A percentile compares a stretch with the other conserved stretches of the same genome.
Evolutionary conservation across 2,888 invertebrate species (phyloP).

Genomic region (Syrphus vitripennis): DNA sequence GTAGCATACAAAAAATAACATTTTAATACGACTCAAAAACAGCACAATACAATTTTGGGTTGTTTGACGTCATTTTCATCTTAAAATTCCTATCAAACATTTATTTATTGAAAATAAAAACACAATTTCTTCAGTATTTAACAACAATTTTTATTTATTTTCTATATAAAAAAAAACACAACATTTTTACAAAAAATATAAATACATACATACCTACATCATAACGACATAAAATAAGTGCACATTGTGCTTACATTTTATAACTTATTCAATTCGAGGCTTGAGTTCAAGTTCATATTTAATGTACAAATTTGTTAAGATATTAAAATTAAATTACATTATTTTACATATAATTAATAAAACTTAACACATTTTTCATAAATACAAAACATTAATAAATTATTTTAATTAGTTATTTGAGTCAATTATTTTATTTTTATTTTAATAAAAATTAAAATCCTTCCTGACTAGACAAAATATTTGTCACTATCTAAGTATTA

Average conservation of each 20-base stretch:
- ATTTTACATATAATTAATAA: neutral
- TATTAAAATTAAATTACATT: neutral
- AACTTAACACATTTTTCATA: constrained; percentile 57
- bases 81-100: no score
- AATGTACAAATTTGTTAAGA: constrained; percentile 30
- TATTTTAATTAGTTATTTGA: constrained; percentile 25
- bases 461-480: constrained; percentile 65
- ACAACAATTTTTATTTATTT: constrained; percentile 14
- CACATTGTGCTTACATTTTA: neutral
- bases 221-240: neutral
- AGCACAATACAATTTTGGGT: no score
- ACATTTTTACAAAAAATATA: constrained; percentile 14
- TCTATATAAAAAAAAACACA: neutral
- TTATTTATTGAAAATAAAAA: no score
- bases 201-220: neutral
- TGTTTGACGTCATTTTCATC: no score
- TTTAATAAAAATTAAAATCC: neutral
- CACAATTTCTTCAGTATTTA: neutral
- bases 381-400: constrained; percentile 28
- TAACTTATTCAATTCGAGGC: constrained; percentile 55
- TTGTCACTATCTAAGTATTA: constrained; percentile 47
- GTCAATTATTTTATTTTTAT: neutral
- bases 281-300: constrained; percentile 53
- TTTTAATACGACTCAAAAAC: no score
- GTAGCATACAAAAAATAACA: no score